phyloP scores from a whole-genome alignment of 2,888 invertebrate genomes.

The Danaus chrysippus region DNA sequence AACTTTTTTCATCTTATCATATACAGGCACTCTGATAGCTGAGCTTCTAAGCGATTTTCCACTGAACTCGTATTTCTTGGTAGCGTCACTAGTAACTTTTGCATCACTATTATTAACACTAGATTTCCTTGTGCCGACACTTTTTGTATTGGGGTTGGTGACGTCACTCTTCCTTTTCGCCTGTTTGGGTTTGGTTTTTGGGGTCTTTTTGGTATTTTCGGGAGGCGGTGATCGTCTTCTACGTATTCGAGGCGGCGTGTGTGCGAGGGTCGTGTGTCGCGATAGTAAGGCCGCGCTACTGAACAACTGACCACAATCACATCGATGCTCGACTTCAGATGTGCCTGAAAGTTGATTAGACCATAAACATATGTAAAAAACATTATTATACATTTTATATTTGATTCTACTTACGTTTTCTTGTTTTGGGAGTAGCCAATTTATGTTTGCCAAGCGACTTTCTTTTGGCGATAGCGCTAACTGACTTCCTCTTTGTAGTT shows the following conservation, averaged over 20 bases:
- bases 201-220: slow-evolving; percentile 30
- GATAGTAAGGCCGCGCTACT: slow-evolving; percentile 64
- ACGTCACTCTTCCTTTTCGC: slow-evolving; percentile 16
- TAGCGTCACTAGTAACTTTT: slow-evolving; percentile 30
- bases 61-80: slow-evolving; percentile 23
- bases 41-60: slow-evolving; percentile 41
- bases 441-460: slow-evolving; percentile 60
- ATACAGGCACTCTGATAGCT: slow-evolving; percentile 60
- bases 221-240: slow-evolving; percentile 60
- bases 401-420: slow-evolving; percentile 59
- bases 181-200: slow-evolving; percentile 8
- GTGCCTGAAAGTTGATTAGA: slow-evolving; percentile 41
- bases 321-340: slow-evolving; percentile 65
- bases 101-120: slow-evolving; percentile 36
- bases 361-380: neutral
- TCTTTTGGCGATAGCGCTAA: slow-evolving; percentile 57
- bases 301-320: slow-evolving; percentile 72
- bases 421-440: slow-evolving; percentile 45
- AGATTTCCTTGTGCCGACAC: slow-evolving; percentile 40
- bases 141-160: slow-evolving; percentile 21
- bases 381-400: slow-evolving; percentile 1
- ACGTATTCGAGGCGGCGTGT: slow-evolving; percentile 73
- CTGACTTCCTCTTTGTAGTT: slow-evolving; percentile 55
- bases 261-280: slow-evolving; percentile 68
- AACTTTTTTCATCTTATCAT: slow-evolving; percentile 59